Evolutionary conservation across 2,113 vertebrate species (phyloP).

Genomic region (Lamprologus tigripictilis): DNA sequence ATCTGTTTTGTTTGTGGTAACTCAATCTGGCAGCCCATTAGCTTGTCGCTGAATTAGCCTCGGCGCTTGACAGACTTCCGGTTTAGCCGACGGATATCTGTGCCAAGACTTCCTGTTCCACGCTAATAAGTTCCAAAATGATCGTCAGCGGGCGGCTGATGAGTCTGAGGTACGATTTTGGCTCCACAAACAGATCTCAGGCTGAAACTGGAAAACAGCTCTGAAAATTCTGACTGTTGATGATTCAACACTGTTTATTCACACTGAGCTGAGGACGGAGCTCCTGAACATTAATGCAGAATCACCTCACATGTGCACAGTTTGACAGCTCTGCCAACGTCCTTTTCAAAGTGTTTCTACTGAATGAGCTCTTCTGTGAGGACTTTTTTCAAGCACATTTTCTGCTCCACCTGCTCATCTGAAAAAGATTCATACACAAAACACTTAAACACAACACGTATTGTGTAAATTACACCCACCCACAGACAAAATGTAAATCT

Average conservation of each 20-base stretch:
- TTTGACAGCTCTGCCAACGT: neutral
- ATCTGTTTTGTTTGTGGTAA: neutral
- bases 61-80: neutral
- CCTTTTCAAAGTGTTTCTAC: neutral
- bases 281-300: neutral
- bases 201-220: neutral
- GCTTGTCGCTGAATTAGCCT: neutral
- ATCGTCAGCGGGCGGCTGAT: neutral
- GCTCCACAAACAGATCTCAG: neutral
- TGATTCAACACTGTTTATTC: neutral
- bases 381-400: neutral
- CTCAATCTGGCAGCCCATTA: neutral
- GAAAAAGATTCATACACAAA: neutral
- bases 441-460: neutral
- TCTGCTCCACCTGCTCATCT: neutral
- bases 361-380: neutral
- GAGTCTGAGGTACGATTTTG: accelerated
- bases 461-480: neutral
- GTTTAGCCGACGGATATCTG: neutral
- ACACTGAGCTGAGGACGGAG: neutral
- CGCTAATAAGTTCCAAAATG: neutral
- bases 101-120: neutral
- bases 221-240: neutral
- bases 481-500: neutral
- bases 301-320: neutral